Percentiles rank a stretch among this genome's conserved stretches.
phyloP scores from a whole-genome alignment of 2,113 vertebrate genomes.

The Xiphorhynchus elegans region DNA sequence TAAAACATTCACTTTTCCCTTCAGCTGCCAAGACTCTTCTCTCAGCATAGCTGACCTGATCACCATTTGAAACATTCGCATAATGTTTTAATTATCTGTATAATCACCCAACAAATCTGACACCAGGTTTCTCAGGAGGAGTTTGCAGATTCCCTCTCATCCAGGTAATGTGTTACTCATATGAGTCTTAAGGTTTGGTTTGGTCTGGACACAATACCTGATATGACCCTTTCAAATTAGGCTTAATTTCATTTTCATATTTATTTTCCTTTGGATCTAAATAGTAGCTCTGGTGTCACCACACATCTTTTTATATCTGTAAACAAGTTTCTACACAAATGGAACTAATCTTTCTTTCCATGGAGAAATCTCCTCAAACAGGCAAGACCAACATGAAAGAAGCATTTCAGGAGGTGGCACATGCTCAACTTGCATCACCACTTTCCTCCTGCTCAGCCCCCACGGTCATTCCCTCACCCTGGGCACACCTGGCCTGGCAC shows the following conservation, averaged over 20 bases:
- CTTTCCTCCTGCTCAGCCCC: neutral
- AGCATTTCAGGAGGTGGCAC: neutral
- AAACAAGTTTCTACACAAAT: neutral
- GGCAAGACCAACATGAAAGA: neutral
- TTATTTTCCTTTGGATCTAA: neutral
- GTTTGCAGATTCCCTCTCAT: neutral
- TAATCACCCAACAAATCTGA: constrained; percentile 7
- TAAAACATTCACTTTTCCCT: neutral
- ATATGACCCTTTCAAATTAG: neutral
- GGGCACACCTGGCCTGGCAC: neutral
- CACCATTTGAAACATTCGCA: neutral
- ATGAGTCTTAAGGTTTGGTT: neutral
- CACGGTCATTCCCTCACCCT: accelerated
- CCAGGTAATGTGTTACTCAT: neutral
- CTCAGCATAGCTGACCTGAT: neutral
- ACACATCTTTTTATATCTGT: neutral
- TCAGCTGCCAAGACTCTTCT: neutral
- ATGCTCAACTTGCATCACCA: neutral
- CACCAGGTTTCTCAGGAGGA: neutral
- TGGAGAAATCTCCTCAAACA: neutral
- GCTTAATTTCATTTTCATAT: neutral
- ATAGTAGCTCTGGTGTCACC: neutral
- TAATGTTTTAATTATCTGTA: neutral
- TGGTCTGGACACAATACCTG: neutral
- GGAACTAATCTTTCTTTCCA: neutral